These are phyloP conservation scores for Pseudochirops corinnae DNA, from an alignment of 2,797 vertebrate genomes.

Conservation along the genomic window DNA sequence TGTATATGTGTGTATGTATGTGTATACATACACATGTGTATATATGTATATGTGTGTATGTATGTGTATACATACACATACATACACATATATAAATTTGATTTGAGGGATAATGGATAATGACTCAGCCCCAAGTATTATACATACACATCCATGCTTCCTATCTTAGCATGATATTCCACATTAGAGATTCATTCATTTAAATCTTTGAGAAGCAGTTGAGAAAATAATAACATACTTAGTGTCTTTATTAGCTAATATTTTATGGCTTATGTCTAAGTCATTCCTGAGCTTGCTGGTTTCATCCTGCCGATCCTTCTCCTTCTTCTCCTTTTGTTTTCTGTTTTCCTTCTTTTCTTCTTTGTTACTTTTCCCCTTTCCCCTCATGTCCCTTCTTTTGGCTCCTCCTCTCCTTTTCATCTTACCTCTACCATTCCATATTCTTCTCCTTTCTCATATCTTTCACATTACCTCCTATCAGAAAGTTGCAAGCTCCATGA, in stretches of 20 bases:
- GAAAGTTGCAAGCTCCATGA: neutral
- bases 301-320: neutral
- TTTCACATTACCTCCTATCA: neutral
- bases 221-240: neutral
- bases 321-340: neutral
- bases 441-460: neutral
- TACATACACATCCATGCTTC: neutral
- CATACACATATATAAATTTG: neutral
- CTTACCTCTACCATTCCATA: conserved; percentile 2
- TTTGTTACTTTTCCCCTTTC: conserved; percentile 17
- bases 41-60: no score
- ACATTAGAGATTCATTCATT: neutral
- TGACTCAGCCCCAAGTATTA: neutral
- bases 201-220: neutral
- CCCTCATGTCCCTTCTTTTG: neutral
- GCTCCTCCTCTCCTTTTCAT: neutral
- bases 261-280: neutral
- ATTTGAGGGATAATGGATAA: neutral
- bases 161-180: neutral
- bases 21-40: no score
- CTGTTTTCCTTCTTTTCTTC: conserved; percentile 10
- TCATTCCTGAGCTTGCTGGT: neutral
- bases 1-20: no score
- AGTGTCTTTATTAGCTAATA: neutral
- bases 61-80: no score